A percentile compares a stretch with the other conserved stretches of the same genome.
These are phyloP conservation scores for Melanostigma gelatinosum DNA, from an alignment of 2,113 vertebrate species.

Conservation along the genomic window DNA sequence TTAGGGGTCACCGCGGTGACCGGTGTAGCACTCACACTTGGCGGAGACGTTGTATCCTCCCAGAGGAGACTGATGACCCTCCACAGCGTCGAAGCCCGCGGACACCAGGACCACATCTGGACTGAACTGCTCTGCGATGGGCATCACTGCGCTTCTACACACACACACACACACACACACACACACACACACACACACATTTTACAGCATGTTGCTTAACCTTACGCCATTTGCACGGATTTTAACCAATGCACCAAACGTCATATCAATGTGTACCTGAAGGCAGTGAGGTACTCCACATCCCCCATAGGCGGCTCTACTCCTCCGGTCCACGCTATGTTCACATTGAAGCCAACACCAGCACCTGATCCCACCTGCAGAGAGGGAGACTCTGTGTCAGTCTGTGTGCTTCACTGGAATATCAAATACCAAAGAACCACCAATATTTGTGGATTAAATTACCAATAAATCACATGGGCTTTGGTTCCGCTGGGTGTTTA, in stretches of 20 bases:
- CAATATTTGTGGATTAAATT: background rate
- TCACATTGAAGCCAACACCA: slow-evolving; percentile 77
- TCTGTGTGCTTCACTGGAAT: background rate
- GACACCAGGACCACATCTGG: slow-evolving; percentile 81
- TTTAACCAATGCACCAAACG: background rate
- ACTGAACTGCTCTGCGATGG: slow-evolving; percentile 75
- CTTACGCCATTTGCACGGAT: background rate
- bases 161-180: slow-evolving; percentile 30
- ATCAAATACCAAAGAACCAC: background rate
- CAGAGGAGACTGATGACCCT: slow-evolving; percentile 78
- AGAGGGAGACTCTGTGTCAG: background rate
- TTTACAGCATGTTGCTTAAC: background rate
- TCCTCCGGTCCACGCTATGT: slow-evolving; percentile 78
- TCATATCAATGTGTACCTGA: slow-evolving; percentile 56
- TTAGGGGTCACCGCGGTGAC: slow-evolving; percentile 5
- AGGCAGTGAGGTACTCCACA: slow-evolving; percentile 77
- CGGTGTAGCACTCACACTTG: slow-evolving; percentile 64
- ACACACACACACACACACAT: slow-evolving; percentile 29
- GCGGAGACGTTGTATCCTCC: slow-evolving; percentile 78
- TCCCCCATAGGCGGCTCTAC: slow-evolving; percentile 79
- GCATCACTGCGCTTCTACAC: slow-evolving; percentile 75
- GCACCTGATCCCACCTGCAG: slow-evolving; percentile 74
- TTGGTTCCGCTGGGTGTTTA: background rate
- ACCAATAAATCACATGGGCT: background rate
- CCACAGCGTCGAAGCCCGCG: slow-evolving; percentile 76